Evolutionary conservation across 2,888 invertebrate species (phyloP), one percentile per base, ranked within the genome.

Genomic region (Acheta domesticus): DNA sequence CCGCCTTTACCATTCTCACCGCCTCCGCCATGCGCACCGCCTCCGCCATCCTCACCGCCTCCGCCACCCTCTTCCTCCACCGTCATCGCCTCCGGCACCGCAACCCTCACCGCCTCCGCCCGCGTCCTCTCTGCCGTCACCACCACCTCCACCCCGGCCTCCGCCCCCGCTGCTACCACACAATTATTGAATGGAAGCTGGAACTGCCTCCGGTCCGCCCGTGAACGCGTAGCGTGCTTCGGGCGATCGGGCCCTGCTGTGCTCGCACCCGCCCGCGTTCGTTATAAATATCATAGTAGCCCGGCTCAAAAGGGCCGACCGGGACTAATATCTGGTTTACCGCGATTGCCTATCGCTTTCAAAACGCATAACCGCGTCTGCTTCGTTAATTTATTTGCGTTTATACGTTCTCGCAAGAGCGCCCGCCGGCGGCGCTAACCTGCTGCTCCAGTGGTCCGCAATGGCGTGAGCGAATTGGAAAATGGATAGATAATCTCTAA

Each of bases 371-470:
- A 62, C 36, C 62, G 62, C n/a, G 62, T 62, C n/a, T n/a, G 62
- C n/a, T 62, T 62, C n/a, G 62, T 62, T 62, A 62, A 62, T 62
- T 62, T 62, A 62, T 62, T 62, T 62, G 62, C 62, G n/a, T 62
- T 62, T 62, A 62, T n/a, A 62, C 16, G 62, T 62, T 19, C 36
- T 36, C 36, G 36, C 36, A 36, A 36, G 36, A 36, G 36, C 36
- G 36, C 36, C 36, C 36, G 36, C 36, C 36, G 14, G 62, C 16
- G 62, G n/a, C 14, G 14, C n/a, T 12, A n/a, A n/a, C 14, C 16
- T 8, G 62, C 62, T n/a, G 62, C 62, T 11, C n/a, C 62, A n/a
- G 62, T 19, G 14, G n/a, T 19, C 14, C 3, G 62, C 62, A 62
- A 12, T 62, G 62, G 62, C 62, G 14, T 19, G 62, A 62, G 62